phyloP scores from a whole-genome alignment of 2,797 vertebrate species.

The Danio albolineatus region DNA sequence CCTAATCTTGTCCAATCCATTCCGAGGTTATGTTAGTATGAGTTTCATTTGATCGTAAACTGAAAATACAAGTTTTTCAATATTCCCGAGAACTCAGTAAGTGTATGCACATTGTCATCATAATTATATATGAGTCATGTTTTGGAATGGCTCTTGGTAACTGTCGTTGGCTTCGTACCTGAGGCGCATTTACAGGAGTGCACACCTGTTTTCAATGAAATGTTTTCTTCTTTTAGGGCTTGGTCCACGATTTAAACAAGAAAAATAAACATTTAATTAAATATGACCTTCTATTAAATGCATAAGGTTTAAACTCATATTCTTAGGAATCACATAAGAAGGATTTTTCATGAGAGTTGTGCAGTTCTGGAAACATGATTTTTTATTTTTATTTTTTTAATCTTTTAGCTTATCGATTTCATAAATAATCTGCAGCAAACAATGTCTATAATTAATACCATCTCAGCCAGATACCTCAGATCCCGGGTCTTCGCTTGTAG shows the following conservation, averaged over 20 bases:
- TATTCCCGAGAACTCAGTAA: not conserved
- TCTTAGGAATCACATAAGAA: not conserved
- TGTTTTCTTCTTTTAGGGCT: not conserved
- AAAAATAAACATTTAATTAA: conserved; percentile 3
- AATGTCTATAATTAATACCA: conserved; percentile 37
- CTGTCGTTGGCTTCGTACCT: conserved; percentile 9
- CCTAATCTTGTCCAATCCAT: not conserved
- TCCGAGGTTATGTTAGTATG: not conserved
- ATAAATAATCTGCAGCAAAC: conserved; percentile 39
- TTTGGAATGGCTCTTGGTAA: conserved; percentile 19
- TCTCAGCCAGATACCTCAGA: conserved; percentile 30
- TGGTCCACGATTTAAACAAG: not conserved
- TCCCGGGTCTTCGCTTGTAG: conserved; percentile 17
- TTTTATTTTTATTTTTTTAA: conserved; percentile 26
- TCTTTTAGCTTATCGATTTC: conserved; percentile 18
- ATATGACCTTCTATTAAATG: not conserved
- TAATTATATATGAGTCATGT: conserved; percentile 35
- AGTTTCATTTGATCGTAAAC: not conserved
- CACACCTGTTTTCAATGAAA: conserved; percentile 18
- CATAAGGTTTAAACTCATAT: not conserved
- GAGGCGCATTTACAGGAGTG: conserved; percentile 7
- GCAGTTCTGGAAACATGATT: not conserved
- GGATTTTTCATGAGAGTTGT: conserved; percentile 12
- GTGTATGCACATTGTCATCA: not conserved
- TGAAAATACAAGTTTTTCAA: conserved; percentile 24